Percentiles rank a stretch among this genome's conserved stretches.
phyloP scores from a whole-genome alignment of 2,113 vertebrate genomes.

The Octodon degus region DNA sequence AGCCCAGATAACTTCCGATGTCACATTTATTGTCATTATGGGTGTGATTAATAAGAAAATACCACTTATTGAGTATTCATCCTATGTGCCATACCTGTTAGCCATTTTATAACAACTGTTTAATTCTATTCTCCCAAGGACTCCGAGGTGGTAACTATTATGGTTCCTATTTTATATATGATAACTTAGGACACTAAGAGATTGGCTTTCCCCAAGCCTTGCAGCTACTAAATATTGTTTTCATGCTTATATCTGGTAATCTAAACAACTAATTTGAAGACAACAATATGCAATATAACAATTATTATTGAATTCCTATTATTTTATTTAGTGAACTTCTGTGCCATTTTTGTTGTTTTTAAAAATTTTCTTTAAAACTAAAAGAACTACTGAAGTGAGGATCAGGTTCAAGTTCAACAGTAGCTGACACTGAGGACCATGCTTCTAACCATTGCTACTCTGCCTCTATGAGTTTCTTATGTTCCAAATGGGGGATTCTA shows the following conservation, averaged over 20 bases:
- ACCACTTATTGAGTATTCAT: not conserved
- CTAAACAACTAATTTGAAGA: too few relatives aligned
- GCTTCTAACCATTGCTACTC: not conserved
- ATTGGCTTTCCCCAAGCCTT: not conserved
- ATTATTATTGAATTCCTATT: too few relatives aligned
- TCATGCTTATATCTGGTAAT: too few relatives aligned
- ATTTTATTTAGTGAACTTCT: too few relatives aligned
- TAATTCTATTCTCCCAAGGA: not conserved
- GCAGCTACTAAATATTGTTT: not conserved
- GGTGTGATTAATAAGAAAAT: slow-evolving; percentile 1
- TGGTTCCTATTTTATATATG: not conserved
- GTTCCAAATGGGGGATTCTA: not conserved
- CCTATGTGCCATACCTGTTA: not conserved
- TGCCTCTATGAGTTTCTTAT: not conserved
- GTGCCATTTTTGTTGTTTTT: too few relatives aligned
- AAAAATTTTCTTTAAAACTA: too few relatives aligned
- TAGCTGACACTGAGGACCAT: not conserved
- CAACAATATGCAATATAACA: too few relatives aligned
- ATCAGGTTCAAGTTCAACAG: not conserved
- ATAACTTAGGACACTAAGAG: not conserved
- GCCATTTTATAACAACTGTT: not conserved
- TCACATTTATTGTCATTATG: not conserved
- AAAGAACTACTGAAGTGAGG: not conserved
- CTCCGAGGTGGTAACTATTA: not conserved
- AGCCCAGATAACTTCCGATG: not conserved